These are phyloP conservation scores for Antedon mediterranea DNA, from an alignment of 53 echinoderm and acorn worm species.

Conservation along the genomic window DNA sequence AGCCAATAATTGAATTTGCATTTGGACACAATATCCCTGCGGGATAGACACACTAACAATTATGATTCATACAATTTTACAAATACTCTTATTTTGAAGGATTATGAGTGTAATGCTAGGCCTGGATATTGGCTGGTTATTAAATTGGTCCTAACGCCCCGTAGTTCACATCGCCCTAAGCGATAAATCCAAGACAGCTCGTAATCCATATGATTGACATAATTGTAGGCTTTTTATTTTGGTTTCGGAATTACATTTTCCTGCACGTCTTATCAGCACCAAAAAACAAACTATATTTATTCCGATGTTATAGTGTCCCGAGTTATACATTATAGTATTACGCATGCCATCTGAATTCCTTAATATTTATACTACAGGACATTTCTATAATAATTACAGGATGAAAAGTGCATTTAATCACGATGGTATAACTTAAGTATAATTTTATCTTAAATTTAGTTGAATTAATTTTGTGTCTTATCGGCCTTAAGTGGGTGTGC, in stretches of 20 bases:
- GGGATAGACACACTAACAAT: neutral
- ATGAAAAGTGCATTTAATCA: too few species aligned
- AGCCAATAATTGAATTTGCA: neutral
- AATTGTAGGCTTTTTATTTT: neutral
- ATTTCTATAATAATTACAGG: too few species aligned
- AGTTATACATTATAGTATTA: neutral
- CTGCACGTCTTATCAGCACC: neutral
- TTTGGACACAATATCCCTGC: neutral
- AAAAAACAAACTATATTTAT: neutral
- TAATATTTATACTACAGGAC: too few species aligned
- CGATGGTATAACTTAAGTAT: too few species aligned
- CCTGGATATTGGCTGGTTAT: neutral
- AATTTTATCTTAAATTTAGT: too few species aligned
- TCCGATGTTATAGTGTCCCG: neutral
- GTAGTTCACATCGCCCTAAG: neutral
- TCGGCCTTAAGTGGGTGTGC: too few species aligned
- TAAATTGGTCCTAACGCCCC: conserved; percentile 1
- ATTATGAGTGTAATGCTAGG: neutral
- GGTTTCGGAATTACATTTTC: neutral
- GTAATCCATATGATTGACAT: neutral
- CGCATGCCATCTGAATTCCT: neutral
- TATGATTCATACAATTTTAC: neutral
- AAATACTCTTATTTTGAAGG: neutral
- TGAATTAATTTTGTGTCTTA: too few species aligned
- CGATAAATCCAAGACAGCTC: neutral